These are phyloP conservation scores for Lipophrys pholis DNA, from an alignment of 2,113 vertebrate genomes.

Conservation along the genomic window DNA sequence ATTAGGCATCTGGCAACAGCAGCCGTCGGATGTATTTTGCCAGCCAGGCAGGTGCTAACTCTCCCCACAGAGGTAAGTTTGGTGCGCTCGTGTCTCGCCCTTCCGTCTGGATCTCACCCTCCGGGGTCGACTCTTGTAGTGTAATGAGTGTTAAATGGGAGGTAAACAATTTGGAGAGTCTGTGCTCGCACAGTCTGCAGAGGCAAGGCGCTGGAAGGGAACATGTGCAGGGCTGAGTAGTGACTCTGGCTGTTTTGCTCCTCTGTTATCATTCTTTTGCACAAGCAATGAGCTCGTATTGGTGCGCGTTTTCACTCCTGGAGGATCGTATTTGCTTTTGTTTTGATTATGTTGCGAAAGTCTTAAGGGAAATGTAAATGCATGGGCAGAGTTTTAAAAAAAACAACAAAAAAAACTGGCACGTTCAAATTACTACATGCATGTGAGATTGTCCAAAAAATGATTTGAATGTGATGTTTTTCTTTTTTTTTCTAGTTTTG, in stretches of 20 bases:
- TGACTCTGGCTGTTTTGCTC: constrained; percentile 3
- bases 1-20: constrained; percentile 73
- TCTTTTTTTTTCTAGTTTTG: constrained; percentile 3
- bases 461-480: constrained; percentile 5
- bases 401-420: not conserved
- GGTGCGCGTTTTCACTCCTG: constrained; percentile 10
- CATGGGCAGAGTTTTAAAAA: constrained; percentile 32
- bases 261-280: not conserved
- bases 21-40: constrained; percentile 73
- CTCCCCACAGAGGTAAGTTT: constrained; percentile 67
- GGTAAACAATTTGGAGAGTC: constrained; percentile 9
- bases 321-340: not conserved
- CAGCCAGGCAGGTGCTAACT: constrained; percentile 68
- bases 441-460: constrained; percentile 18
- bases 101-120: constrained; percentile 30
- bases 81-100: constrained; percentile 16
- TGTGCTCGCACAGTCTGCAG: not conserved
- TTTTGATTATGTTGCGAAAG: constrained; percentile 23
- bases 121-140: constrained; percentile 1
- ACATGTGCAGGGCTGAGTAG: constrained; percentile 30
- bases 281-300: not conserved
- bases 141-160: constrained; percentile 7
- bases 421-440: constrained; percentile 15
- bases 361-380: constrained; percentile 41
- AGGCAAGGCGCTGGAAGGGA: not conserved